These are phyloP conservation scores for Onychorhynchus coronatus DNA, from an alignment of 2,113 vertebrate genomes.

Conservation along the genomic window DNA sequence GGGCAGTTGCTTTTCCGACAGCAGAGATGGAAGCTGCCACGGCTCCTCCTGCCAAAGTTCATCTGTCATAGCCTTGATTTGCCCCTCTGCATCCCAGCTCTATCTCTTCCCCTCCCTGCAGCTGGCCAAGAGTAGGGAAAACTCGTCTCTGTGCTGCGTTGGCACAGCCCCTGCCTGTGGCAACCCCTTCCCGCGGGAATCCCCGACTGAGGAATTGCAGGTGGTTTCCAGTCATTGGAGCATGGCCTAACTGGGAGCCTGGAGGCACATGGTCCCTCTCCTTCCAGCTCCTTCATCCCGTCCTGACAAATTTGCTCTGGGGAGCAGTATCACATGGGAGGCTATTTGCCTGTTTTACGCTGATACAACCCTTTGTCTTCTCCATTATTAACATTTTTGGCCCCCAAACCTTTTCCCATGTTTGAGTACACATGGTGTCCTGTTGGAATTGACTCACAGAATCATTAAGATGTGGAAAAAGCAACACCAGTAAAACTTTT, in stretches of 20 bases:
- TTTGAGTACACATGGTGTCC: fast-evolving
- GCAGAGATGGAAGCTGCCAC: not conserved
- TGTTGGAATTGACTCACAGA: not conserved
- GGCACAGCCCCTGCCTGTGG: not conserved
- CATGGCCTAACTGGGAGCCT: fast-evolving
- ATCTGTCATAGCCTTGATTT: not conserved
- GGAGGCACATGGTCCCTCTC: not conserved
- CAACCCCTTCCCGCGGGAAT: not conserved
- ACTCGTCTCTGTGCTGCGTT: fast-evolving
- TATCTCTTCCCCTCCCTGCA: not conserved
- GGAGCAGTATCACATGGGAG: fast-evolving
- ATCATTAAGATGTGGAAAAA: not conserved
- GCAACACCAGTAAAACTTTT: not conserved
- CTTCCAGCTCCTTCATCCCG: not conserved
- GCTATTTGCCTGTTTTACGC: not conserved
- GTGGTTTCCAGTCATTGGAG: constrained; percentile 16
- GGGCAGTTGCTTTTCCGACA: not conserved
- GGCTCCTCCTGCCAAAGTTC: not conserved
- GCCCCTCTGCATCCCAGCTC: not conserved
- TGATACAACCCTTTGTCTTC: not conserved
- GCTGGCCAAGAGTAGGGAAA: not conserved
- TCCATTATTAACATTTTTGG: not conserved
- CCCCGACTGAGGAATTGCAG: not conserved
- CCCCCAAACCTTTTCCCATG: fast-evolving
- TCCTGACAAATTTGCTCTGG: not conserved